A percentile compares a stretch with the other conserved stretches of the same genome.
Conservation (phyloP, 2,797 vertebrate species). For the Molossus alvarezi region DNA sequence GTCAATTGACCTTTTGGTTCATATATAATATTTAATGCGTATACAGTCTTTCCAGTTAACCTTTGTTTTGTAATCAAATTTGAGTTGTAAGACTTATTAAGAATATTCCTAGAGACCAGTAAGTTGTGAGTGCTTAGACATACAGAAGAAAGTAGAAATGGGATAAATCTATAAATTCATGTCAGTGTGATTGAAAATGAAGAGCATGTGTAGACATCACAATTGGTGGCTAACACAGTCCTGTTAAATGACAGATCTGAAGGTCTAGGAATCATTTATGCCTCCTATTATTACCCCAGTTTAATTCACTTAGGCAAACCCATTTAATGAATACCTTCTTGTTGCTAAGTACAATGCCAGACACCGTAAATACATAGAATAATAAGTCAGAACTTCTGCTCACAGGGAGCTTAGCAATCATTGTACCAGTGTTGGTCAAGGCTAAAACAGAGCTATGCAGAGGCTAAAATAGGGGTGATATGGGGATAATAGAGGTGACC, state of each 20-base stretch:
- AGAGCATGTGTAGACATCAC: not conserved
- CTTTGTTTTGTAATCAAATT: constrained; percentile 52
- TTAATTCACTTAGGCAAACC: constrained; percentile 9
- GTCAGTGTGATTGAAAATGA: not conserved
- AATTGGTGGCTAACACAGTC: not conserved
- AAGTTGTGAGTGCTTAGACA: not conserved
- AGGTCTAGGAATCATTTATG: not conserved
- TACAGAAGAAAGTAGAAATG: not conserved
- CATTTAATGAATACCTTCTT: not conserved
- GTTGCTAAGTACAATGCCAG: not conserved
- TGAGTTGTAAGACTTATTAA: constrained; percentile 42
- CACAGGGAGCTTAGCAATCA: not conserved
- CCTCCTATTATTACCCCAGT: not conserved
- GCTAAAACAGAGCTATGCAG: not conserved
- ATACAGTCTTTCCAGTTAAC: constrained; percentile 46
- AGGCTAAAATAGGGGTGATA: not conserved
- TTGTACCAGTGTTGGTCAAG: not conserved
- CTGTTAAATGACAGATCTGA: not conserved
- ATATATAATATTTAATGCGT: constrained; percentile 47
- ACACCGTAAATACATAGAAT: not conserved
- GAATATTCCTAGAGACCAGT: not conserved
- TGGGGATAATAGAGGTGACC: not conserved
- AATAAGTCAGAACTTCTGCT: not conserved
- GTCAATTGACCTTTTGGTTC: constrained; percentile 24
- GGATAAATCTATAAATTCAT: not conserved